Evolutionary conservation across 2,888 invertebrate genomes (phyloP).

Genomic region (Dromius quadrimaculatus): DNA sequence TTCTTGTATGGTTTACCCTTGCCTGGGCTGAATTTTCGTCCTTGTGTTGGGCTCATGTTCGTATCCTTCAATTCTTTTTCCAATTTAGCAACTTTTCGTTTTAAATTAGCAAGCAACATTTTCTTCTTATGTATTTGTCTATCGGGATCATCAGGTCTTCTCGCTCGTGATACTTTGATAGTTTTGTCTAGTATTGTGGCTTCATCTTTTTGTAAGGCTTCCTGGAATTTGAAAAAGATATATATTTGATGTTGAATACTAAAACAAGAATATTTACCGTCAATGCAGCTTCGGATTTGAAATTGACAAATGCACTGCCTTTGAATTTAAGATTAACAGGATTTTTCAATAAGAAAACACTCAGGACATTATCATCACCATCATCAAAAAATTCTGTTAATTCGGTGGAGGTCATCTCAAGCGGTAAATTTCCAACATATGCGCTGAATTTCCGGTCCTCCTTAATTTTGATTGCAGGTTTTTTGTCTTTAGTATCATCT

Average conservation of each 20-base stretch:
- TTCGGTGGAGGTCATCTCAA: neutral
- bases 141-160: no score
- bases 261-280: neutral
- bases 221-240: neutral
- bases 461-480: neutral
- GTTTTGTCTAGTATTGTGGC: neutral
- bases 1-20: no score
- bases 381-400: neutral
- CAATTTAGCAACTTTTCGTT: no score
- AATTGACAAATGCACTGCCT: slow-evolving; percentile 7
- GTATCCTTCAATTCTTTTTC: no score
- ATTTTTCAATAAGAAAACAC: neutral
- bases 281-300: neutral
- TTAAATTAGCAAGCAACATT: no score
- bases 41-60: no score
- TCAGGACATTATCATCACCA: neutral
- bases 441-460: neutral
- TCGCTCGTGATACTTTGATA: no score
- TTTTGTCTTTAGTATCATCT: neutral
- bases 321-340: neutral
- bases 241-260: neutral
- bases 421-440: neutral
- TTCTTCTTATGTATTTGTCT: no score
- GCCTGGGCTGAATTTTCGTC: no score
- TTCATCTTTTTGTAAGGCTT: neutral